These are phyloP conservation scores for Stomorhina lunata DNA, from an alignment of 2,888 invertebrate species.

Conservation along the genomic window DNA sequence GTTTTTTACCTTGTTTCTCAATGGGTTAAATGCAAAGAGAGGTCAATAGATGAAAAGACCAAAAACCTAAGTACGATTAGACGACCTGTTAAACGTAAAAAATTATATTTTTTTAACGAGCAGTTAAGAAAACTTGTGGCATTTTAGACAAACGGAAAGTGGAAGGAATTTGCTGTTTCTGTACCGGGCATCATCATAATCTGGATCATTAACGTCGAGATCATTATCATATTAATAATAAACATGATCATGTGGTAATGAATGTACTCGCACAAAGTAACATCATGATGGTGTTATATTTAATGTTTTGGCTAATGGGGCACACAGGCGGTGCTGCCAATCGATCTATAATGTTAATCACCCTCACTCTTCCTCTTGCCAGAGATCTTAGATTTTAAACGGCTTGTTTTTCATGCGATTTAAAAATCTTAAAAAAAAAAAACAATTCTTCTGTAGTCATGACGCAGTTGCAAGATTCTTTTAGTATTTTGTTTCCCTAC, in stretches of 20 bases:
- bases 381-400: conserved; percentile 24
- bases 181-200: not conserved
- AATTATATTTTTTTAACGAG: no score
- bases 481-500: not conserved
- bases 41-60: conserved; percentile 4
- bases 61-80: conserved; percentile 23
- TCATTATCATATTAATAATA: not conserved
- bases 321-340: conserved; percentile 60
- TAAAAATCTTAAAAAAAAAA: not conserved
- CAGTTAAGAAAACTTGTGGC: no score
- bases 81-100: conserved; percentile 51
- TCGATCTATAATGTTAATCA: conserved; percentile 45
- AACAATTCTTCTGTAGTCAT: conserved; percentile 38
- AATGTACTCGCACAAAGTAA: conserved; percentile 16
- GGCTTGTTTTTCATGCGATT: not conserved
- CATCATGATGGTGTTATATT: conserved; percentile 48
- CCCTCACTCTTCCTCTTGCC: no score
- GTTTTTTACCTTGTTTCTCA: no score
- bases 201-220: not conserved
- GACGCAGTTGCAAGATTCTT: conserved; percentile 42
- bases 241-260: conserved; percentile 22
- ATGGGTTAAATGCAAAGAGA: conserved; percentile 34
- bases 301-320: conserved; percentile 57
- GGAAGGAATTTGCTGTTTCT: no score
- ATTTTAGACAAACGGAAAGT: no score